Evolutionary conservation across 2,113 vertebrate species (phyloP), one percentile per base, ranked within the genome.

Genomic region (Coptodon rendalli): DNA sequence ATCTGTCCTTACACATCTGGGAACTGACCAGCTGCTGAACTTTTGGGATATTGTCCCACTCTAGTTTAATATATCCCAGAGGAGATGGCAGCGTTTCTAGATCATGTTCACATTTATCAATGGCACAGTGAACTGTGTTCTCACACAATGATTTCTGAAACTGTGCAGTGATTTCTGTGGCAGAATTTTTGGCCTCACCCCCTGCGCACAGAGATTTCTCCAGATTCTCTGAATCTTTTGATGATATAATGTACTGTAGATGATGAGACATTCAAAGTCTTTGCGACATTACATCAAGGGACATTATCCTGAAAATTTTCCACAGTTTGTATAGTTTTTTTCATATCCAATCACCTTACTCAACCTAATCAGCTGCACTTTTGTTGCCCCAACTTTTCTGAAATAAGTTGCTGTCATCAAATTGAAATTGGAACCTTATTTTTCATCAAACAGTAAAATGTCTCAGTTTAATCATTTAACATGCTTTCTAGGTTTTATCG

Each of bases 21-120:
- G 61, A 66, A 66, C 17, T 7, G 29, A 63, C 16, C 57, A 63
- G 29, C 5, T 63, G 59, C 59, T 63, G 61, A 36, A 66, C 31
- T 36, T 66, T 36, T 66, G 61, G 31, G 17, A 63, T 63, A 36
- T 36, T 36, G 29, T 63, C 59, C 4, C 59, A 63, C 6, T 63
- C 59, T 63, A 34, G 59, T 63, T 36, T 63, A 34, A 63, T 36
- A 36, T 63, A 63, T 36, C 0, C 31, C 59, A 36, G 27, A 63
- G 31, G 31, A 63, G 17, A 63, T n/a, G 31, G 17, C 31, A 0
- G 59, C 17, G 9, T 36, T 63, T 63, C 59, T 63, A n/a, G 9
- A 63, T 2, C 0, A 2, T 36, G 0, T 36, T 36, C 29, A 36
- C 29, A 63, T 63, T 36, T 36, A 34, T 36, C 8, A 0, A 63